Percentiles rank a stretch among this genome's conserved stretches.
Evolutionary conservation across 2,797 vertebrate genomes (phyloP).

Genomic region (Hydrocynus forskahlii): DNA sequence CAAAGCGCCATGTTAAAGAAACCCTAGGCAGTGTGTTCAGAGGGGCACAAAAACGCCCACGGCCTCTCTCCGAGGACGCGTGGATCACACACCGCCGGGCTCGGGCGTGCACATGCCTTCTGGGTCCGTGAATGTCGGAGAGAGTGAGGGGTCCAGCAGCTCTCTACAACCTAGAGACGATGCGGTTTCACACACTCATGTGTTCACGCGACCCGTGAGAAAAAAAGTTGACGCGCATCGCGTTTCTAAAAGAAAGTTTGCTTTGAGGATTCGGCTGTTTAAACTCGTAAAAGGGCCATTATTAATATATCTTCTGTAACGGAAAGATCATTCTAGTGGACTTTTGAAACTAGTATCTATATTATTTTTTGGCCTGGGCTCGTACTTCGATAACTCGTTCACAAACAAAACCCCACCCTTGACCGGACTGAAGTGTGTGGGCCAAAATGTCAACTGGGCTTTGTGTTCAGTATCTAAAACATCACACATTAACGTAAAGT

Average conservation of each 20-base stretch:
- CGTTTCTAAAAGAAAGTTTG: not conserved
- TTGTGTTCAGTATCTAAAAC: not conserved
- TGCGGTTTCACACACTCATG: not conserved
- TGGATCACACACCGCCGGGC: conserved; percentile 18
- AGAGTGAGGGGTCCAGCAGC: not conserved
- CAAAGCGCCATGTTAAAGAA: too few relatives aligned
- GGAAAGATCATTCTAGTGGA: too few relatives aligned
- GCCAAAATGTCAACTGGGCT: not conserved
- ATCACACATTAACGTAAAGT: too few relatives aligned
- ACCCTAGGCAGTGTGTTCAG: not conserved
- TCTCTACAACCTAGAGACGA: not conserved
- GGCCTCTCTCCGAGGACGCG: conserved; percentile 23
- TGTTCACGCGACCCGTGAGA: not conserved
- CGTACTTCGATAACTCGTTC: not conserved
- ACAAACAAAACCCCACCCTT: conserved; percentile 4
- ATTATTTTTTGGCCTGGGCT: not conserved
- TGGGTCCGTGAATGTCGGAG: conserved; percentile 34
- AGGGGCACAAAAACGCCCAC: not conserved
- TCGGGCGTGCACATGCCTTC: conserved; percentile 28
- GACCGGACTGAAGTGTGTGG: not conserved
- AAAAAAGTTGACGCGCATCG: not conserved
- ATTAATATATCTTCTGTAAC: not conserved
- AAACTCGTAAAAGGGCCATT: not conserved
- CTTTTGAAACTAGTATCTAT: not conserved
- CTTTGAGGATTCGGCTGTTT: not conserved